Conservation (phyloP, 2,113 vertebrate genomes). For the Triplophysa rosa region DNA sequence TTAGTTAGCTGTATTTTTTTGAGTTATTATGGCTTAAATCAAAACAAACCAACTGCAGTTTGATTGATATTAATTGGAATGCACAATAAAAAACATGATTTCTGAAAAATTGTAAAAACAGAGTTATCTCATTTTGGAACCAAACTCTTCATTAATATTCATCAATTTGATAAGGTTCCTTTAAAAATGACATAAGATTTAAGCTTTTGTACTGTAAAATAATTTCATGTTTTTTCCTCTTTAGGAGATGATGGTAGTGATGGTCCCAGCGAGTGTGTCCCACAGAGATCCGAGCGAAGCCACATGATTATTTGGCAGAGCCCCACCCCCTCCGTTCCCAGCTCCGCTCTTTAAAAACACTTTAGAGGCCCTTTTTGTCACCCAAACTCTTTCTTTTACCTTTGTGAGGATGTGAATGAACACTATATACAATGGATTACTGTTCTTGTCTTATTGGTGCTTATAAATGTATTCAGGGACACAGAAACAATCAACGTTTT, state of each 20-base stretch:
- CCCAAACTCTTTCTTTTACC: neutral
- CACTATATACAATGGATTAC: neutral
- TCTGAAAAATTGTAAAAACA: no score
- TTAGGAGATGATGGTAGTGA: conserved; percentile 76
- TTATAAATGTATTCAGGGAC: neutral
- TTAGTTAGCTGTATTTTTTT: no score
- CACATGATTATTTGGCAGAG: conserved; percentile 80
- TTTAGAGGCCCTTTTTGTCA: neutral
- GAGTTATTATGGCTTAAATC: no score
- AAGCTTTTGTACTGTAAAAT: neutral
- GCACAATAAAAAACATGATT: no score
- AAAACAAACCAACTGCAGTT: no score
- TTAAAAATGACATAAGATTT: neutral
- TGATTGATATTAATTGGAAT: no score
- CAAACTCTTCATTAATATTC: neutral
- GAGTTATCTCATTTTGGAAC: no score
- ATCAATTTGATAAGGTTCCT: neutral
- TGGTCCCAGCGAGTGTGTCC: conserved; percentile 55
- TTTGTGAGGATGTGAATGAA: neutral
- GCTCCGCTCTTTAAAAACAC: conserved; percentile 63
- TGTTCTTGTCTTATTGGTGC: neutral
- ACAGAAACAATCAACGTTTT: neutral
- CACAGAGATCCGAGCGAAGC: conserved; percentile 75
- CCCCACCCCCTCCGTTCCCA: conserved; percentile 59
- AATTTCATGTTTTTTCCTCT: neutral